Evolutionary conservation across 2,888 invertebrate species (phyloP), one percentile per base, ranked within the genome.

Genomic region (Protodeltote pygarga): DNA sequence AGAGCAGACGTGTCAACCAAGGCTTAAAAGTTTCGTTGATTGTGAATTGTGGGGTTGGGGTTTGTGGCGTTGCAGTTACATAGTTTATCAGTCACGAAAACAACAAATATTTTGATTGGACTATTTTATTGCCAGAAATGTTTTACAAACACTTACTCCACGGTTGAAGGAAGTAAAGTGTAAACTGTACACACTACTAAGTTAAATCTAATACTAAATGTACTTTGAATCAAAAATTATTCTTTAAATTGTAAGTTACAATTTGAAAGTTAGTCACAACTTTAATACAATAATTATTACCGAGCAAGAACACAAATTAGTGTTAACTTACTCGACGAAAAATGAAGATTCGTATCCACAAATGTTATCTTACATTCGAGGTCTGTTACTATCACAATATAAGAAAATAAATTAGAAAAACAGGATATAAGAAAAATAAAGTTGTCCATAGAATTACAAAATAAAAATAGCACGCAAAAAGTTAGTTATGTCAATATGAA

Each of bases 91-190:
- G n/a, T n/a, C n/a, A n/a, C 16, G 5, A 52, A 60, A 60, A 37
- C 67, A 61, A 77, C 77, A 73, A 66, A 65, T 50, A 41, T 53
- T 62, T 76, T 70, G 77, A 80, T 90, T 89, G 87, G 85, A 92
- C 91, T 92, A 88, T 91, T 90, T 91, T 92, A 92, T 92, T 92
- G 89, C 92, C 89, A 87, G 90, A 90, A 91, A 89, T 80, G 85
- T 90, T 89, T 89, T 82, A 89, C 84, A 87, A 88, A 89, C 88
- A 89, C 87, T 81, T 73, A 83, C 85, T 85, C 80, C 82, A 81
- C 74, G 58, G 61, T 69, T 68, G 70, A 75, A 79, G 80, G 79
- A 77, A 77, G 73, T 73, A 62, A 73, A 77, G 83, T 86, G 87
- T 83, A 76, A 79, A 86, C 87, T 89, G 87, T 90, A 91, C 89